Base-by-base conservation (phyloP, 2,888 invertebrate genomes). In the Metalampra italica region DNA sequence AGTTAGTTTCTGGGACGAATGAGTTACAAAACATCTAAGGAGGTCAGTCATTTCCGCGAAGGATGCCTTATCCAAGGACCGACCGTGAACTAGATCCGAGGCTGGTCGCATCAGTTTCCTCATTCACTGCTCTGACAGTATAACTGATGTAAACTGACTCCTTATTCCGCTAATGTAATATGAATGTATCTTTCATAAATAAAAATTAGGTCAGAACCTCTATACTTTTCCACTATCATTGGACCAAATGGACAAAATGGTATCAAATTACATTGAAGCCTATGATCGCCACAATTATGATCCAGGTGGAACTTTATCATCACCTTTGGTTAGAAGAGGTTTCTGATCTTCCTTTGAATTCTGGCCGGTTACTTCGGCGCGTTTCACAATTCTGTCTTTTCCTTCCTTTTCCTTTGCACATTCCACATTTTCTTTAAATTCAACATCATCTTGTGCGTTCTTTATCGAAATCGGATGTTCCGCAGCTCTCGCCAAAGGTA, bases 401-500 rank as follows among this genome's bases (percentile, higher is more conserved):
- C 46, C 41, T 1, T 46, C 14, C 30, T 46, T 47, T 39, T 62
- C 51, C n/a, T 45, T 45, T 32, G 40, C 46, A 44, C 48, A 49
- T 43, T 61, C 64, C 59, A 72, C 62, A 14, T 39, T 9, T 14
- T 39, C 14, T 14, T n/a, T 36, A 3, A n/a, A 7, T 36, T 13
- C 5, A 15, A 13, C 4, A n/a, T 39, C 39, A 3, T 30, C 30
- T 14, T 71, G 68, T 9, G 60, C 59, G 56, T 72, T 66, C 29
- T 73, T 68, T 49, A 85, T 72, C 1, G 77, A 74, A 34, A 83
- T 64, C 0, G 86, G 84, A 50, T 78, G 71, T 54, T 76, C 62
- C 22, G 87, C 57, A 9, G 83, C 87, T 66, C 86, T 75, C 34
- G 83, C 71, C 5, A 85, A 55, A 0, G 84, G 86, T 13, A 83